phyloP scores from a whole-genome alignment of 2,888 invertebrate genomes.

The Xanthia icteritia region DNA sequence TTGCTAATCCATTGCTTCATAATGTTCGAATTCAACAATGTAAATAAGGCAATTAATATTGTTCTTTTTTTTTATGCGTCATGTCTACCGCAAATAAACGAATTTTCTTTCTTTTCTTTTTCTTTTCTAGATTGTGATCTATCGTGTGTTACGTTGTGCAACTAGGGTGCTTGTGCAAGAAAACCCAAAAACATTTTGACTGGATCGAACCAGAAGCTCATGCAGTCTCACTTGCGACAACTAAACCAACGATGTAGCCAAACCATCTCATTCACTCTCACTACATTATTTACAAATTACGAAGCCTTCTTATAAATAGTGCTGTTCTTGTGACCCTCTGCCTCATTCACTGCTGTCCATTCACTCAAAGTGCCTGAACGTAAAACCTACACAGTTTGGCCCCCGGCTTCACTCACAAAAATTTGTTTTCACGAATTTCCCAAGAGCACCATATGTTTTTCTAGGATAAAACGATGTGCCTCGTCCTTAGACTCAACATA shows the following conservation, averaged over 20 bases:
- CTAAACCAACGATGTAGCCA: background rate
- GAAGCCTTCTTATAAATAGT: background rate
- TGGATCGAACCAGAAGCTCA: background rate
- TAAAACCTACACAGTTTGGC: slow-evolving; percentile 38
- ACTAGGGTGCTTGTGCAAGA: too few species aligned
- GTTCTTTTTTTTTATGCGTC: too few species aligned
- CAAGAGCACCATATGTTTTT: slow-evolving; percentile 58
- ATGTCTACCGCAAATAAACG: too few species aligned
- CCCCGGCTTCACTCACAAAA: slow-evolving; percentile 37
- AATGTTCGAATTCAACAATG: too few species aligned
- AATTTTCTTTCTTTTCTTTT: too few species aligned
- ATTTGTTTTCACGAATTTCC: slow-evolving; percentile 57
- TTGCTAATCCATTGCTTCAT: too few species aligned
- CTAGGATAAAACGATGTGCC: slow-evolving; percentile 56
- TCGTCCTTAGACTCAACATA: slow-evolving; percentile 41
- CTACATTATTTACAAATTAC: slow-evolving; percentile 4
- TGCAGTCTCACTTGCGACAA: background rate
- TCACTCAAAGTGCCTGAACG: slow-evolving; percentile 5
- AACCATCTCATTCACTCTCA: background rate
- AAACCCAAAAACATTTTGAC: too few species aligned
- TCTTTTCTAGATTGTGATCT: too few species aligned
- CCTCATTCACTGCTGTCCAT: slow-evolving; percentile 3
- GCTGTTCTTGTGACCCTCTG: background rate
- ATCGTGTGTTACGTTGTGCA: too few species aligned
- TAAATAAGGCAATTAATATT: too few species aligned